phyloP scores from a whole-genome alignment of 2,113 vertebrate species.

The Paradoxurus hermaphroditus region DNA sequence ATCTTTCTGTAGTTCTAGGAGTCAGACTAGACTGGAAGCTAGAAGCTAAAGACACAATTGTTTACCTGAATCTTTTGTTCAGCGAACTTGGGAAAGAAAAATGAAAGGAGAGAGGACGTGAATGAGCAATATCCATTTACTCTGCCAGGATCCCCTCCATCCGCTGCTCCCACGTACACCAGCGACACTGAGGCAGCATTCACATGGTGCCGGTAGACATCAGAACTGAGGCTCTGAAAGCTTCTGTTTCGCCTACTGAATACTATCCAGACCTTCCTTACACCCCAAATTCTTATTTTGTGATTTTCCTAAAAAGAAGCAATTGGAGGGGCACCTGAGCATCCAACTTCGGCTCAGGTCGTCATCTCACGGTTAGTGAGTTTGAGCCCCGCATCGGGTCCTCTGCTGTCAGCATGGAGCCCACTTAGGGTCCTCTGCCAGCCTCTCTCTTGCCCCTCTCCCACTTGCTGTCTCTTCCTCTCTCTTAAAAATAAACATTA shows the following conservation, averaged over 20 bases:
- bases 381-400: too few species aligned
- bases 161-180: rapidly evolving
- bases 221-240: background rate
- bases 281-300: background rate
- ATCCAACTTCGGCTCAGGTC: too few species aligned
- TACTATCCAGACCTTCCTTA: background rate
- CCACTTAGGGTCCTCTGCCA: too few species aligned
- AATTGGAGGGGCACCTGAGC: background rate
- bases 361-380: too few species aligned
- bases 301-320: background rate
- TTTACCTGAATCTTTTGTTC: background rate
- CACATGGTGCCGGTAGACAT: rapidly evolving
- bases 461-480: too few species aligned
- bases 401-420: too few species aligned
- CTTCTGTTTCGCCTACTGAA: background rate
- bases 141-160: rapidly evolving
- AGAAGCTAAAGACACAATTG: background rate
- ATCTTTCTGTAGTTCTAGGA: background rate
- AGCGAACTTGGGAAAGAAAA: background rate
- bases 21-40: background rate
- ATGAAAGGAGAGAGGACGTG: background rate
- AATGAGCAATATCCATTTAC: too few species aligned
- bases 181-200: rapidly evolving
- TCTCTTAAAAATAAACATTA: too few species aligned
- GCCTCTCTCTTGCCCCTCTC: too few species aligned